Evolutionary conservation across 2,888 invertebrate species (phyloP), one percentile per base, ranked within the genome.

Genomic region (Drosophila lacicola): DNA sequence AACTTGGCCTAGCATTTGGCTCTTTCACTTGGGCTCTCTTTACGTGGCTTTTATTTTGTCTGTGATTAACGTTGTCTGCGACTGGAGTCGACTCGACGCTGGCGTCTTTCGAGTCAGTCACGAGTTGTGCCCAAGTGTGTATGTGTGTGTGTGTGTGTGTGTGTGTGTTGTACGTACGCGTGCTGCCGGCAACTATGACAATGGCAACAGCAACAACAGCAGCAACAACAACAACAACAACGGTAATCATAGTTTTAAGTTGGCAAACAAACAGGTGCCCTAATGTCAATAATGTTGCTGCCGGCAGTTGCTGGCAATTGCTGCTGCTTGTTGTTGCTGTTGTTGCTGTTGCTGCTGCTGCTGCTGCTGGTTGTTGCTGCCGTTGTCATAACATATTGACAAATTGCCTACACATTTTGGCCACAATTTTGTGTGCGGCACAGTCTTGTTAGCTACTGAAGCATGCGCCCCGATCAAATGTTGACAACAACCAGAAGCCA

Each of bases 381-480:
- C 47, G 45, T 82, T 78, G 82, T 86, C 84, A 82, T 81, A 83
- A 76, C 84, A 83, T 86, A 87, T 83, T 83, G 84, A 83, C 82
- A 83, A 83, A 83, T 83, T 83, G 82, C 82, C 66, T 74, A 83
- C 87, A 83, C 85, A 83, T 83, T 83, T 83, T 79, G 88, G 82
- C 85, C 80, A 87, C 79, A 76, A 81, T 74, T 76, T 63, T 67
- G 61, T 73, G 50, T 42, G 42, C 53, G 45, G 54, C 54, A 56
- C 36, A 56, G 36, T 55, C 68, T 72, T 78, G 75, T 64, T 73
- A 61, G 76, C 78, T 83, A 82, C 85, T 74, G 86, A 78, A 88
- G 69, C 85, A 85, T 85, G 80, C 80, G 64, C 70, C 67, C 77
- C 74, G 70, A 65, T 76, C 78, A 65, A 72, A 83, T 78, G 79